A percentile compares a stretch with the other conserved stretches of the same genome.
Conservation (phyloP, 2,113 vertebrate species). For the Phalacrocorax pelagicus region DNA sequence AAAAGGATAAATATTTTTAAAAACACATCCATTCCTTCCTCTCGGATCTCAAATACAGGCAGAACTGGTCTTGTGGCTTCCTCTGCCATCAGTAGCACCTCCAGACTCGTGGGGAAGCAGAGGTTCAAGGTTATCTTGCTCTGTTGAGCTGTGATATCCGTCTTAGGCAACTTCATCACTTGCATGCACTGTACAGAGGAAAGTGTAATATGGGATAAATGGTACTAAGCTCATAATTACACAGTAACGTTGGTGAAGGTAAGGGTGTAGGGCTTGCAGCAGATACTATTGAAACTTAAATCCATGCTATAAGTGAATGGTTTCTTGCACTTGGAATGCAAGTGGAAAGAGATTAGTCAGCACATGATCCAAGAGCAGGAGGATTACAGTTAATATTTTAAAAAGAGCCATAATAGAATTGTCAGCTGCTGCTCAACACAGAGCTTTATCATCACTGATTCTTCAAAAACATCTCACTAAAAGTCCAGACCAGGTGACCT, state of each 20-base stretch:
- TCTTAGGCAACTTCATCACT: conserved; percentile 10
- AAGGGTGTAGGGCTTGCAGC: conserved; percentile 34
- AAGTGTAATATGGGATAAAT: neutral
- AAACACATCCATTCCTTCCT: neutral
- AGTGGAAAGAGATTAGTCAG: conserved; percentile 20
- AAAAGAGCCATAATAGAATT: neutral
- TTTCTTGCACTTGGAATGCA: neutral
- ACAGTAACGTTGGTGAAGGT: neutral
- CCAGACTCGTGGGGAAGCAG: neutral
- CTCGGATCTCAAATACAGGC: neutral
- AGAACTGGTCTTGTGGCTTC: conserved; percentile 18
- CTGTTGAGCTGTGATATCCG: neutral
- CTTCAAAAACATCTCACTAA: neutral
- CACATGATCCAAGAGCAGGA: neutral
- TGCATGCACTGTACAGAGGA: neutral
- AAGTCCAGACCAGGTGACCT: neutral
- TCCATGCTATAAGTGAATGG: neutral
- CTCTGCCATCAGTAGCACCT: neutral
- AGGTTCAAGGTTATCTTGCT: neutral
- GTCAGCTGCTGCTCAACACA: neutral
- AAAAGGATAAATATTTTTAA: neutral
- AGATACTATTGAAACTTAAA: conserved; percentile 1
- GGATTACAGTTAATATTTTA: neutral
- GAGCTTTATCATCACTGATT: neutral
- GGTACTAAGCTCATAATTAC: conserved; percentile 48